Percentiles rank a stretch among this genome's conserved stretches.
phyloP scores from a whole-genome alignment of 35 echinoderm and acorn worm species.

The Ophiothrix spiculata region DNA sequence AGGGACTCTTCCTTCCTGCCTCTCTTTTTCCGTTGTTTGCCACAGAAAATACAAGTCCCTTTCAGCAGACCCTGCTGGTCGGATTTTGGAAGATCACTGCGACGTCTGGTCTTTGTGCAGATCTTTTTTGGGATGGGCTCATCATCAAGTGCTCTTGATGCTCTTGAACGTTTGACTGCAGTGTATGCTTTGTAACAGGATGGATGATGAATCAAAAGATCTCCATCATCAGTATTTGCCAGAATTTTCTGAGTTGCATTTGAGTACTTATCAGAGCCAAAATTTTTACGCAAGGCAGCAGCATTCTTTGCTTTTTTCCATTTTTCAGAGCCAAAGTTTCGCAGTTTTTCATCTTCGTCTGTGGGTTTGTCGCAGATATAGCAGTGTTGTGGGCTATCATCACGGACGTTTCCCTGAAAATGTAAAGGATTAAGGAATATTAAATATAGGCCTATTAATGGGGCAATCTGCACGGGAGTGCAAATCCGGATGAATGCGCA shows the following conservation, averaged over 20 bases:
- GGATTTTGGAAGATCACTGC: slow-evolving; percentile 49
- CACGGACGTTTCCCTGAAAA: background rate
- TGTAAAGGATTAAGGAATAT: too few species aligned
- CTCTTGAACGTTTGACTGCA: slow-evolving; percentile 57
- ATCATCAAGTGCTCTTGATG: slow-evolving; percentile 11
- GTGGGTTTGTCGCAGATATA: slow-evolving; percentile 43
- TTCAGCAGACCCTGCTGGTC: slow-evolving; percentile 58
- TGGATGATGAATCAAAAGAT: slow-evolving; percentile 13
- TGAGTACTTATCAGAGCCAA: slow-evolving; percentile 56
- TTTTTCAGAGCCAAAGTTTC: slow-evolving; percentile 30
- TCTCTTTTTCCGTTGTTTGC: slow-evolving; percentile 53
- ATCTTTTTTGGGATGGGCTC: slow-evolving; percentile 20
- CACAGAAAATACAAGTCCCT: slow-evolving; percentile 58
- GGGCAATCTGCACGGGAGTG: background rate
- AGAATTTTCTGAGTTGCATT: slow-evolving; percentile 48
- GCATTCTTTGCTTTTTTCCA: slow-evolving; percentile 45
- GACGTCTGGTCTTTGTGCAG: slow-evolving; percentile 49
- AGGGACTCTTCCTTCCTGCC: slow-evolving; percentile 48
- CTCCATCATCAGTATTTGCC: background rate
- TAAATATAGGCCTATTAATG: background rate
- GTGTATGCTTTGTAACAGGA: slow-evolving; percentile 62
- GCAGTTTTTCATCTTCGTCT: slow-evolving; percentile 35
- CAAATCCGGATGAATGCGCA: too few species aligned
- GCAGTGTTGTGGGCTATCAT: slow-evolving; percentile 19
- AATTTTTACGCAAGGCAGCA: slow-evolving; percentile 23